Conservation (phyloP, 2,113 vertebrate genomes). For the Oplegnathus fasciatus region DNA sequence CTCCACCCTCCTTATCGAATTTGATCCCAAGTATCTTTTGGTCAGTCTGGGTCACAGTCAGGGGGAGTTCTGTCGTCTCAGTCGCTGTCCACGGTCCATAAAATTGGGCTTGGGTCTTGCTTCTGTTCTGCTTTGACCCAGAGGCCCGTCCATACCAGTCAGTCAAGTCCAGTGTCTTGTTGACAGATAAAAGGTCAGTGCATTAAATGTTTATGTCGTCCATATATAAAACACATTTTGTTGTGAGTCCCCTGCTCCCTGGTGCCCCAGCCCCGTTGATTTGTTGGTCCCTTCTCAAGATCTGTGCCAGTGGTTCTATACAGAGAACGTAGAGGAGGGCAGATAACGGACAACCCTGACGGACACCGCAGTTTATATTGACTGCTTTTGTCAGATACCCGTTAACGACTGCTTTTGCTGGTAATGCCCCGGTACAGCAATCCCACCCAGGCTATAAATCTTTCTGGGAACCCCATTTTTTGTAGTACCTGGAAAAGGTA, state of each 20-base stretch:
- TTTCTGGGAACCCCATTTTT: conserved; percentile 13
- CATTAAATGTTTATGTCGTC: conserved; percentile 15
- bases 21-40: not conserved
- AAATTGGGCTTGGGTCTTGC: conserved; percentile 26
- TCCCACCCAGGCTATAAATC: conserved; percentile 14
- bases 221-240: conserved; percentile 14
- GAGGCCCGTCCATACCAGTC: conserved; percentile 5
- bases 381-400: conserved; percentile 32
- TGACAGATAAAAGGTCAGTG: conserved; percentile 18
- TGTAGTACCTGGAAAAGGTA: conserved; percentile 10
- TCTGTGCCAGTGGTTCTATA: conserved; percentile 21
- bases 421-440: not conserved
- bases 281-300: conserved; percentile 32
- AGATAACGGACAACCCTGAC: conserved; percentile 28
- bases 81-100: conserved; percentile 9
- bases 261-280: not conserved
- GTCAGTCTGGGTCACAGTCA: conserved; percentile 25
- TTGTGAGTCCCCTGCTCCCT: not conserved
- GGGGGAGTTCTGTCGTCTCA: not conserved
- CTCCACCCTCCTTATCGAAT: not conserved
- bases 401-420: conserved; percentile 12
- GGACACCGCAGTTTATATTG: conserved; percentile 3
- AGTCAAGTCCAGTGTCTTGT: conserved; percentile 15
- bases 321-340: not conserved
- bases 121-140: conserved; percentile 3